Evolutionary conservation across 2,888 invertebrate genomes (phyloP), one percentile per base, ranked within the genome.

Genomic region (Nymphalis urticae): DNA sequence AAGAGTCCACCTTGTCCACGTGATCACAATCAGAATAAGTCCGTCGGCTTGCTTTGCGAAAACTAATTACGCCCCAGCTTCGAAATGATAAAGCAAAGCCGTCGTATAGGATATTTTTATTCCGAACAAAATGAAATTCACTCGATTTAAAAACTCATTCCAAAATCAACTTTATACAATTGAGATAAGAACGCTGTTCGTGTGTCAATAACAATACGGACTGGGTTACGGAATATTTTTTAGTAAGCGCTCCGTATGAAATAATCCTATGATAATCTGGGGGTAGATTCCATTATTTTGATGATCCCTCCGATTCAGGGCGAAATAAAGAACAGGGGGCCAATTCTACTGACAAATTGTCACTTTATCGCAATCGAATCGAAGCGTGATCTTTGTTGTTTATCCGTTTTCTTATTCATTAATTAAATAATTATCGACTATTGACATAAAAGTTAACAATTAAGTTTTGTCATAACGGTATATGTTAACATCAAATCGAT

Each of bases 71-170:
- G 86, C 86, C 85, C 82, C 83, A 84, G 84, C 86, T 85, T 87
- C 89, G 85, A 87, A 89, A 92, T 92, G 91, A 92, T 92, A 92
- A 92, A 92, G 91, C 92, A 92, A 92, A 92, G 90, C 90, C 89
- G 82, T 86, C 89, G 88, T 91, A 91, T 91, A 81, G 85, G 87
- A 90, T 90, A 92, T 90, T 92, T 92, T 92, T 92, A 92, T 92
- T 90, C 87, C 80, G 85, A 83, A 84, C 90, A 85, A 90, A 92
- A 92, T 91, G 87, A 91, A 92, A 90, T 91, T 92, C 85, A 81
- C 82, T 68, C 66, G 70, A 72, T 48, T 19, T 13, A 21, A 24
- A 10, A 27, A 19, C 9, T 6, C 76, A 69, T n/a, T 16, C 61
- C 48, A 85, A 64, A 71, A 56, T 72, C 61, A 54, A 76, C 84